These are phyloP conservation scores for Patella depressa DNA, from an alignment of 2,888 invertebrate genomes.

Conservation along the genomic window DNA sequence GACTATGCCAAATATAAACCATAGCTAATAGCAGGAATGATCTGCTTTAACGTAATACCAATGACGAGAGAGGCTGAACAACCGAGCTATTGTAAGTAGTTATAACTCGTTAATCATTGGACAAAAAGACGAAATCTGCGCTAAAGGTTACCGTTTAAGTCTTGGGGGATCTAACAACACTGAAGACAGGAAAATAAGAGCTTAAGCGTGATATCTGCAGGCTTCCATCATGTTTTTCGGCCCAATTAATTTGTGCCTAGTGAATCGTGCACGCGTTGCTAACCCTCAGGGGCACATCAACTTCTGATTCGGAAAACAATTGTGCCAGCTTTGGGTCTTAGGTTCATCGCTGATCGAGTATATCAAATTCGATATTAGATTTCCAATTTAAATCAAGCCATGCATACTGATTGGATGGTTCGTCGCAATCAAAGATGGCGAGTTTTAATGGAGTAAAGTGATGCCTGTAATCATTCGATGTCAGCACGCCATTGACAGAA, in stretches of 20 bases:
- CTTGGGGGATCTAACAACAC: too few relatives aligned
- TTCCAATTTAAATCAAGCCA: constrained; percentile 27
- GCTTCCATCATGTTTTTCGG: constrained; percentile 13
- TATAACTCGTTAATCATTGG: too few relatives aligned
- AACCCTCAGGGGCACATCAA: constrained; percentile 17
- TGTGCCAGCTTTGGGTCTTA: constrained; percentile 17
- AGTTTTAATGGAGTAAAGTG: background rate
- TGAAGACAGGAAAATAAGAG: constrained; percentile 10
- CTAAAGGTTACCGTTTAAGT: too few relatives aligned
- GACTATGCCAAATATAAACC: too few relatives aligned
- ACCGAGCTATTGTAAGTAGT: too few relatives aligned
- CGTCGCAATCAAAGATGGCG: constrained; percentile 8
- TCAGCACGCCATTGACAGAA: background rate
- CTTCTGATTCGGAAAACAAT: constrained; percentile 18
- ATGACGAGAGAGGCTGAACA: too few relatives aligned
- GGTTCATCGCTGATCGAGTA: constrained; percentile 23
- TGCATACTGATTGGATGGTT: constrained; percentile 18
- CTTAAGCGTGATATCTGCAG: constrained; percentile 22
- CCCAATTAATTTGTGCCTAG: constrained; percentile 27
- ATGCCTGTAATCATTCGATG: background rate
- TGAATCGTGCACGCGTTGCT: constrained; percentile 21
- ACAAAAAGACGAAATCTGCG: too few relatives aligned
- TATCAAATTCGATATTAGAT: constrained; percentile 27
- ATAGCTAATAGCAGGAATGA: too few relatives aligned
- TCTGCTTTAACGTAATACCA: too few relatives aligned